A percentile compares a stretch with the other conserved stretches of the same genome.
Evolutionary conservation across 2,797 vertebrate genomes (phyloP).

Genomic region (Eutrigla gurnardus): DNA sequence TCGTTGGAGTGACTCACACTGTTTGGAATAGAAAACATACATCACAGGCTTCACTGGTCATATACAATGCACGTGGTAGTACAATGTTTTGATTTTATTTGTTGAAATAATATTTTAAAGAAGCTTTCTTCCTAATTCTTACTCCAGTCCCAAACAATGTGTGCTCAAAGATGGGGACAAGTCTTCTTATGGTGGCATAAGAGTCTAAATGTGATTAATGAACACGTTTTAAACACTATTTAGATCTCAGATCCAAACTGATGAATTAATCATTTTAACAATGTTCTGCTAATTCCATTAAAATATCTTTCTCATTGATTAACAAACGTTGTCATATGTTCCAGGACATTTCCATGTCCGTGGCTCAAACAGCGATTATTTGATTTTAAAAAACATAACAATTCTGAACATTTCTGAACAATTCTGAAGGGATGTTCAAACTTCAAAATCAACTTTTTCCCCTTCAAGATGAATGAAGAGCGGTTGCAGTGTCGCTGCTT

Average conservation of each 20-base stretch:
- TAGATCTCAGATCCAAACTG: not conserved
- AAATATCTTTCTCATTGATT: not conserved
- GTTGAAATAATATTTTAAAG: not conserved
- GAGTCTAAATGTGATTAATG: too few species aligned
- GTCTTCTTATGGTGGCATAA: not conserved
- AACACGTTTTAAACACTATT: conserved; percentile 3
- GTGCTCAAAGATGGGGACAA: not conserved
- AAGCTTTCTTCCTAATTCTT: not conserved
- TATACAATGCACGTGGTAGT: not conserved
- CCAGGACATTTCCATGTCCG: not conserved
- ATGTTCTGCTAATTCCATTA: not conserved
- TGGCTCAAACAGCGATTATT: not conserved
- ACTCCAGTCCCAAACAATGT: not conserved
- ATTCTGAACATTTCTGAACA: not conserved
- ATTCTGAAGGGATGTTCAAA: conserved; percentile 1
- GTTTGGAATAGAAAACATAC: conserved; percentile 3
- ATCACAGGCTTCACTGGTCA: not conserved
- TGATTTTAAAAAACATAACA: not conserved
- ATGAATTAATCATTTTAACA: not conserved
- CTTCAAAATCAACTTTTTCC: not conserved
- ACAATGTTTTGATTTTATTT: not conserved
- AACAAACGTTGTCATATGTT: not conserved
- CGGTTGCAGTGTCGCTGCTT: not conserved
- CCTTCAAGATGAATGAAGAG: not conserved
- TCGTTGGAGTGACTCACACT: not conserved